These are phyloP conservation scores for Machaerirhynchus nigripectus DNA, from an alignment of 2,113 vertebrate species.

Conservation along the genomic window DNA sequence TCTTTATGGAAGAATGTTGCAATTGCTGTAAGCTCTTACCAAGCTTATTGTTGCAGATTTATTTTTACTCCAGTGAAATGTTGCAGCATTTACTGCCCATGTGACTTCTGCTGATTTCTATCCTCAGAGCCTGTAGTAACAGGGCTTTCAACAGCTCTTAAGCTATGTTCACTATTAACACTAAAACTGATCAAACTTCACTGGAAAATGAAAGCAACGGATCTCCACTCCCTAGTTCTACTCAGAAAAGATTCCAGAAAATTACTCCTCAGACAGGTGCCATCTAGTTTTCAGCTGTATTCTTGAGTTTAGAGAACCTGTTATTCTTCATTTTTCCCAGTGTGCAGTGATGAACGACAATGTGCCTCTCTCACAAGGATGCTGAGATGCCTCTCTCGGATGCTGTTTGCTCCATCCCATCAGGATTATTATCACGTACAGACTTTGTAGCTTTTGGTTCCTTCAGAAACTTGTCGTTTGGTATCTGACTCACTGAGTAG, in stretches of 20 bases:
- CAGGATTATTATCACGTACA: neutral
- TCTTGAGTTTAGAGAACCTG: neutral
- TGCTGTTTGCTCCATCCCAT: neutral
- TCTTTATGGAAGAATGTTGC: neutral
- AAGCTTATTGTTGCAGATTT: neutral
- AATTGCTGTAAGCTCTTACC: neutral
- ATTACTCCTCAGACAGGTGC: neutral
- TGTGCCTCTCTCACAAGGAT: neutral
- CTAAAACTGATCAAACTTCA: neutral
- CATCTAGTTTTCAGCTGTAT: neutral
- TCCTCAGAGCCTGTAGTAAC: neutral
- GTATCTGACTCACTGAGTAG: neutral
- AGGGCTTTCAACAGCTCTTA: neutral
- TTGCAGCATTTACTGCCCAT: neutral
- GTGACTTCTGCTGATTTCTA: neutral
- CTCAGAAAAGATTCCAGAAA: neutral
- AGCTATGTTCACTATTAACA: neutral
- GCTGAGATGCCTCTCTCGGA: neutral
- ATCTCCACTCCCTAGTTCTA: neutral
- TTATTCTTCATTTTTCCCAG: neutral
- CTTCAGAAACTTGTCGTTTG: neutral
- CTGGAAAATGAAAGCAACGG: neutral
- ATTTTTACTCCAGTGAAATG: neutral
- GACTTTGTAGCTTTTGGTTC: neutral
- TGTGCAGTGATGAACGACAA: rapidly evolving